Evolutionary conservation across 2,113 vertebrate species (phyloP).

Genomic region (Monopterus albus): DNA sequence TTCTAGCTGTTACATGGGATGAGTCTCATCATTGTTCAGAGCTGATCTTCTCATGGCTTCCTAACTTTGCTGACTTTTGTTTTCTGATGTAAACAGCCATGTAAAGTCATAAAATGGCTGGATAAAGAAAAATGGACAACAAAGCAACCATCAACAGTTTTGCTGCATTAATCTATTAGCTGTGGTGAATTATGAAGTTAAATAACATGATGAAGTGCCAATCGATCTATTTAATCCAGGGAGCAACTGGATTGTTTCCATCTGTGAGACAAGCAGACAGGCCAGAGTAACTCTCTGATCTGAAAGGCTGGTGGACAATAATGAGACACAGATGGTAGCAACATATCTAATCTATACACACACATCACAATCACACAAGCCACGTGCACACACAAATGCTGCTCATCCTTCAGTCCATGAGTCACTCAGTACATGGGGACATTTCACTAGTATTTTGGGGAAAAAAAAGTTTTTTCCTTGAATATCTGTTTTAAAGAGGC

Average conservation of each 20-base stretch:
- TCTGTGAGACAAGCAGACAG: constrained; percentile 32
- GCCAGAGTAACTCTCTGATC: constrained; percentile 48
- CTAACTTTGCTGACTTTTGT: background rate
- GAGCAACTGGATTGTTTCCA: constrained; percentile 1
- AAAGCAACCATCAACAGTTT: constrained; percentile 1
- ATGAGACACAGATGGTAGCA: constrained; percentile 66
- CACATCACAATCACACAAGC: constrained; percentile 6
- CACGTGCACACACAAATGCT: background rate
- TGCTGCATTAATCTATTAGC: too few species aligned
- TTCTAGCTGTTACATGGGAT: background rate
- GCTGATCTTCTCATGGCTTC: constrained; percentile 1
- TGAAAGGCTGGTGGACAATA: constrained; percentile 53
- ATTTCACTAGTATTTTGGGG: background rate
- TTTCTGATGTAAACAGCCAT: background rate
- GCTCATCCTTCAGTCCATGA: background rate
- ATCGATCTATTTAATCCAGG: constrained; percentile 4
- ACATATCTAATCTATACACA: constrained; percentile 19
- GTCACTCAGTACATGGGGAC: background rate
- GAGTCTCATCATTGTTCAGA: constrained; percentile 22
- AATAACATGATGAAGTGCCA: constrained; percentile 10
- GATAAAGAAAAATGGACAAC: background rate
- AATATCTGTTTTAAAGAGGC: too few species aligned
- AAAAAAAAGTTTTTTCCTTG: background rate
- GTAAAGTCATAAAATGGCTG: too few species aligned
- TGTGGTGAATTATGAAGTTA: constrained; percentile 4